phyloP scores from a whole-genome alignment of 2,888 invertebrate species.

The Venustoraphidia nigricollis region DNA sequence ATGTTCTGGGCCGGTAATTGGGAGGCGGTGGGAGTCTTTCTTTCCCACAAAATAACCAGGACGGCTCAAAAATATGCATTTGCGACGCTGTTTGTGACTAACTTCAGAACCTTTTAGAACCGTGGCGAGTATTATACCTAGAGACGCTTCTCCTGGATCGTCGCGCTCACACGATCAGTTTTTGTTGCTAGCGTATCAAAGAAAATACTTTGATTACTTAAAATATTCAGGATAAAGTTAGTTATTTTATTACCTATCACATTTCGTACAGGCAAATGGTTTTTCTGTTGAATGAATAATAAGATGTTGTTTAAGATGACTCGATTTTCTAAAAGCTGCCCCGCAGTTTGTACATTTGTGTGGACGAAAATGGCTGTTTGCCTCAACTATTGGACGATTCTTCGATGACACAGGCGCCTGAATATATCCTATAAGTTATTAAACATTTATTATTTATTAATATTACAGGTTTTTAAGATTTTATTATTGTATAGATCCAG shows the following conservation, averaged over 20 bases:
- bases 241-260: constrained; percentile 17
- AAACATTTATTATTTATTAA: neutral
- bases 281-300: constrained; percentile 23
- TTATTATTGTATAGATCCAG: too few species aligned
- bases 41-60: too few species aligned
- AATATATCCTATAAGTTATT: neutral
- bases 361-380: neutral
- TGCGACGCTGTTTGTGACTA: too few species aligned
- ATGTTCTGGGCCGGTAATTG: too few species aligned
- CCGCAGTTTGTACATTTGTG: constrained; percentile 12
- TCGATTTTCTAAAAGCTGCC: constrained; percentile 38
- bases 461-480: too few species aligned
- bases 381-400: neutral
- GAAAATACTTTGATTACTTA: neutral
- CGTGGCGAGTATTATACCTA: too few species aligned
- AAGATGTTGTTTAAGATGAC: constrained; percentile 36
- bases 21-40: too few species aligned
- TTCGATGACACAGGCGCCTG: neutral
- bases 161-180: too few species aligned
- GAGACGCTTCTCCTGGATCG: too few species aligned
- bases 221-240: neutral
- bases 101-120: too few species aligned
- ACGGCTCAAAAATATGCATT: too few species aligned
- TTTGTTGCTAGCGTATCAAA: too few species aligned
- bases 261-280: constrained; percentile 21